Percentiles rank a stretch among this genome's conserved stretches.
Conservation (phyloP, 2,888 invertebrate genomes). For the Cryptus viduatorius region DNA sequence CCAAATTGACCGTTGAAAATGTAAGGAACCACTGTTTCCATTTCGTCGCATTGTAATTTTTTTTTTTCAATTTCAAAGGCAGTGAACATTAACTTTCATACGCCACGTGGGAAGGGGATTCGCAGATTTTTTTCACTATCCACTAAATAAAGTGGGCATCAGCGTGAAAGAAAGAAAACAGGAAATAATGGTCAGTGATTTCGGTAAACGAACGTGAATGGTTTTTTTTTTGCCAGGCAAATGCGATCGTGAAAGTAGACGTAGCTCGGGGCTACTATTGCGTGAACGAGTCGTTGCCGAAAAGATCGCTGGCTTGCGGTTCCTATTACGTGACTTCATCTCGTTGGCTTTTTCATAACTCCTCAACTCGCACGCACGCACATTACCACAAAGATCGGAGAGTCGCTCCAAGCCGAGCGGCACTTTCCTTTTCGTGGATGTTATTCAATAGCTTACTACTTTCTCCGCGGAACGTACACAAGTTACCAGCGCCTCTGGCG, state of each 20-base stretch:
- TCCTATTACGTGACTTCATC: constrained; percentile 36
- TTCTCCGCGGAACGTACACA: constrained; percentile 74
- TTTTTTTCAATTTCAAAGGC: neutral
- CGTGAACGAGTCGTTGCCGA: constrained; percentile 36
- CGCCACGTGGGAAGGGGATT: neutral
- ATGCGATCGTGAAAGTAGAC: constrained; percentile 49
- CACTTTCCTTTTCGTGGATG: constrained; percentile 80
- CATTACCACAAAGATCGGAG: constrained; percentile 44
- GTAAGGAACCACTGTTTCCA: neutral
- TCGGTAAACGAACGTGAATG: neutral
- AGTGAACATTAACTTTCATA: too few relatives aligned
- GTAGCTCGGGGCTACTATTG: constrained; percentile 30
- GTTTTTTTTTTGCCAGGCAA: neutral
- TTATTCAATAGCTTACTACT: constrained; percentile 82
- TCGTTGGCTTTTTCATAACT: constrained; percentile 68
- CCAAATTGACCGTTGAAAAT: constrained; percentile 20
- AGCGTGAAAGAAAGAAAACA: neutral
- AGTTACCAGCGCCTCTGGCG: neutral
- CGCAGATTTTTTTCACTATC: neutral
- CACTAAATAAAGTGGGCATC: neutral
- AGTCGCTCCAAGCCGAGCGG: constrained; percentile 65
- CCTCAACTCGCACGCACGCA: constrained; percentile 35
- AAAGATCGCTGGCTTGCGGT: constrained; percentile 34
- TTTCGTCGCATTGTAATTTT: neutral
- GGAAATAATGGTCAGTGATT: neutral